A percentile compares a stretch with the other conserved stretches of the same genome.
Conservation (phyloP, 2,113 vertebrate species). For the Stigmatopora argus region DNA sequence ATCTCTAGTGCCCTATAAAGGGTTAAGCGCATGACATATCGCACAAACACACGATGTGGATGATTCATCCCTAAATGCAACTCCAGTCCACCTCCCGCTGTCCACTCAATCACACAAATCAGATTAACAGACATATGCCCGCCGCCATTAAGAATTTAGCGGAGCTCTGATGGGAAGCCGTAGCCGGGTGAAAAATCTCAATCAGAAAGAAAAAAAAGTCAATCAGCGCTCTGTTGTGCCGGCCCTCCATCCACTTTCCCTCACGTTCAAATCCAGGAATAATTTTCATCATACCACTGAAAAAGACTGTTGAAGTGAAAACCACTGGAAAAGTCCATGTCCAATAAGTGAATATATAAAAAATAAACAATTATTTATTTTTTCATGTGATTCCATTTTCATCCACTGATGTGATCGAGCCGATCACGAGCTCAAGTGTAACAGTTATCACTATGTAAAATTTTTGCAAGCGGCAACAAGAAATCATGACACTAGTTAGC, state of each 20-base stretch:
- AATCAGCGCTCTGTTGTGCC: constrained; percentile 43
- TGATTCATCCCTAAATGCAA: not conserved
- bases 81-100: not conserved
- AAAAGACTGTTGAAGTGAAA: no score
- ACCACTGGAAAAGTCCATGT: no score
- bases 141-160: constrained; percentile 54
- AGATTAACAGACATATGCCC: constrained; percentile 71
- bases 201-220: not conserved
- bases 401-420: constrained; percentile 40
- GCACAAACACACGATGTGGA: not conserved
- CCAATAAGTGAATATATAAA: no score
- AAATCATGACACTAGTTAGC: no score
- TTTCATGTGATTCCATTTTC: no score
- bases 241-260: not conserved
- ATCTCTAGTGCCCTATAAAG: no score
- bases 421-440: constrained; percentile 28
- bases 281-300: no score
- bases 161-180: constrained; percentile 10
- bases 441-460: no score
- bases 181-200: not conserved
- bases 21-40: not conserved
- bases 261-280: no score
- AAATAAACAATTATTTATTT: no score
- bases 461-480: no score
- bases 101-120: constrained; percentile 53